Conservation (phyloP, 1,140 invertebrate species). For the Drosophila persimilis region DNA sequence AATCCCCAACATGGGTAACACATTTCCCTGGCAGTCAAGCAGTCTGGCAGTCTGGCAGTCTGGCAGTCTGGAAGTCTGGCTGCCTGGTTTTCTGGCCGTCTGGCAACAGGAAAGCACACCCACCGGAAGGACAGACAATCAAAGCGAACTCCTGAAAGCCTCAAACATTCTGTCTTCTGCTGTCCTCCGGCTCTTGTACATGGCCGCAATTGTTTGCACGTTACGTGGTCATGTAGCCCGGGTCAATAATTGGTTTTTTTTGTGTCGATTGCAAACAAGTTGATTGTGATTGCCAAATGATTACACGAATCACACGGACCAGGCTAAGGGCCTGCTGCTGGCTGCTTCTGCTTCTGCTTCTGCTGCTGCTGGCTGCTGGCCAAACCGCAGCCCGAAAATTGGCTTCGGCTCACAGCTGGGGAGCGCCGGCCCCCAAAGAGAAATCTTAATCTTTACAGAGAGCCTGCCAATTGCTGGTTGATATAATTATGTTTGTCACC, state of each 20-base stretch:
- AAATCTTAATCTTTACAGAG: conserved; percentile 25
- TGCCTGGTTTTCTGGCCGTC: neutral
- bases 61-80: conserved; percentile 24
- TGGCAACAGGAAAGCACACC: conserved; percentile 19
- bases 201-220: conserved; percentile 77
- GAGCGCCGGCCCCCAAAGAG: neutral
- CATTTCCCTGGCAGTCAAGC: conserved; percentile 57
- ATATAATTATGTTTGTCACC: conserved; percentile 51
- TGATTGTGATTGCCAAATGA: conserved; percentile 78
- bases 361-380: conserved; percentile 25
- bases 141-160: conserved; percentile 9
- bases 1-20: conserved; percentile 70
- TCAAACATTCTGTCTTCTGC: conserved; percentile 29
- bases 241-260: conserved; percentile 73
- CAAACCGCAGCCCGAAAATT: conserved; percentile 44
- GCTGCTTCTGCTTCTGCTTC: conserved; percentile 20
- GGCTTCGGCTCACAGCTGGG: conserved; percentile 15
- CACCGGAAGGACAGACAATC: neutral
- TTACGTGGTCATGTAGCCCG: conserved; percentile 76
- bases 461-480: conserved; percentile 28
- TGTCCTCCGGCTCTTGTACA: conserved; percentile 50
- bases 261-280: conserved; percentile 65
- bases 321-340: conserved; percentile 4
- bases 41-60: conserved; percentile 26
- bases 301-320: conserved; percentile 59